Evolutionary conservation across 1,140 invertebrate genomes (phyloP), one percentile per base, ranked within the genome.

Genomic region (Caenorhabditis latens): DNA sequence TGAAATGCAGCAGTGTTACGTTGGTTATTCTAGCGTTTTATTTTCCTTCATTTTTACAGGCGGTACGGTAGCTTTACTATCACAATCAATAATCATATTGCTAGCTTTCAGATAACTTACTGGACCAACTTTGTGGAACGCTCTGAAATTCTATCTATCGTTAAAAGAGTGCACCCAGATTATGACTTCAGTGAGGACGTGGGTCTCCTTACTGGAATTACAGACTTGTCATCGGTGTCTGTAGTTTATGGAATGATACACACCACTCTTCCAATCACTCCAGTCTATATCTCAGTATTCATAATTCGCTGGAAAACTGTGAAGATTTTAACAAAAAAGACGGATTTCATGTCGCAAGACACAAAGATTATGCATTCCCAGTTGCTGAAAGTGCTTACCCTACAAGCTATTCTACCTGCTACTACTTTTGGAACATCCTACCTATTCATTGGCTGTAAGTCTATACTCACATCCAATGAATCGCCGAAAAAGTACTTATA

Each of bases 221-320:
- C n/a, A 13, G 71, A 79, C 46, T 4, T 53, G 0, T 21, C 71
- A 3, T 8, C 13, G 4, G 14, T 8, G n/a, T 13, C n/a, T 13
- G 71, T n/a, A 6, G 21, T n/a, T 11, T 79, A 79, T 50, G 71
- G 46, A 32, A 50, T 79, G 8, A 19, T 21, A 2, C 43, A 79
- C 6, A 79, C n/a, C 5, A 19, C 13, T 53, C 43, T 79, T 8
- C 43, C 46, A 32, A 79, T 79, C 11, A 19, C n/a, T 79, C 71
- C 71, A 0, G 46, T 79, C 14, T 79, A 79, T n/a, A 79, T 24
- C 4, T 2, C 46, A 5, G n/a, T 79, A 9, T 79, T 79, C n/a
- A 32, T 79, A 32, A 4, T 79, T n/a, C 71, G 71, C n/a, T n/a
- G 40, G 43, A 79, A 79, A n/a, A 79, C 53, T 24, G n/a, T 79